Evolutionary conservation across 1,140 invertebrate genomes (phyloP), one percentile per base, ranked within the genome.

Genomic region (Venustaconcha ellipsiformis): DNA sequence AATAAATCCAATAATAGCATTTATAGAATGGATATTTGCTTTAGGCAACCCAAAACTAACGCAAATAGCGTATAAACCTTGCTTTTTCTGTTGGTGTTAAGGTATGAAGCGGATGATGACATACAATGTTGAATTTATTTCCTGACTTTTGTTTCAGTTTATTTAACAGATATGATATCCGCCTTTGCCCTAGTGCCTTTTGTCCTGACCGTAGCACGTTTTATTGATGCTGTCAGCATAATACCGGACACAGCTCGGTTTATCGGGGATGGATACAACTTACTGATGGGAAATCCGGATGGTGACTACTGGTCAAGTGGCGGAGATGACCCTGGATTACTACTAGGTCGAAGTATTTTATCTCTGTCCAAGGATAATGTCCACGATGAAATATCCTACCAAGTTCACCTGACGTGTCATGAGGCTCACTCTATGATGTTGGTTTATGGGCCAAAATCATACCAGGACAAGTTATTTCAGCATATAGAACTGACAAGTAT

Each of bases 221-320:
- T 6, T 6, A 11, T 48, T 48, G 37, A 48, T 48, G 65, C 59
- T 14, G 75, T 69, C 14, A 26, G 56, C n/a, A 8, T 17, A 12
- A 18, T 72, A 23, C 75, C 75, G 14, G 75, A 77, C 67, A 70
- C 70, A 23, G 64, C 69, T 14, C 75, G 64, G 30, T 77, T 62
- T 57, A 67, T 82, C 15, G 82, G 80, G 30, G 77, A 80, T 4
- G 82, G 80, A 14, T 82, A 84, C 78, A 82, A 80, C 66, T 59
- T 81, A 17, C 55, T 82, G 8, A 56, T 67, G n/a, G 80, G 74
- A 57, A 84, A 82, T 68, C 81, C 82, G 13, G 80, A 82, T 62
- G 80, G 81, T 48, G 77, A 79, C 57, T 60, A 65, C 26, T 69
- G 68, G 70, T 30, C 57, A 2, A 20, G 57, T 3, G 82, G 82